Percentiles rank a stretch among this genome's conserved stretches.
Evolutionary conservation across 2,797 vertebrate species (phyloP).

Genomic region (Anguilla marmorata): DNA sequence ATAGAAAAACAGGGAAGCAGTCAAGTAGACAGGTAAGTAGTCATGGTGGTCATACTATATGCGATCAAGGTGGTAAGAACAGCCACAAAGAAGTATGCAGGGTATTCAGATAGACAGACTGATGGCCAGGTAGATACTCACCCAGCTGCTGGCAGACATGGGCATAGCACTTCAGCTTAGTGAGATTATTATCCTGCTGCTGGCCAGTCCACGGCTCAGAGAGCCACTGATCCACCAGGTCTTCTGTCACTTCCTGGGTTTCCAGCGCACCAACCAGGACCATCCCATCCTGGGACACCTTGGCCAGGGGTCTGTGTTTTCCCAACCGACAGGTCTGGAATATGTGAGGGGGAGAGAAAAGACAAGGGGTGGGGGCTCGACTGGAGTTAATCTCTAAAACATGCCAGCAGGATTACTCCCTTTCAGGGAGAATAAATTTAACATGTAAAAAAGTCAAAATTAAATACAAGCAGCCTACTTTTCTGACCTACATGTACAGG

Average conservation of each 20-base stretch:
- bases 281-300: conserved; percentile 88
- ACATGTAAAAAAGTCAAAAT: too few species aligned
- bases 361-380: background rate
- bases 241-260: conserved; percentile 79
- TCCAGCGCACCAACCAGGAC: conserved; percentile 83
- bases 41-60: background rate
- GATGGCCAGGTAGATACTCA: conserved; percentile 54
- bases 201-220: conserved; percentile 85
- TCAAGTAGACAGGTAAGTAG: background rate
- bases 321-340: conserved; percentile 90
- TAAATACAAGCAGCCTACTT: too few species aligned
- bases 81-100: background rate
- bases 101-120: background rate
- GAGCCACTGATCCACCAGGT: conserved; percentile 86
- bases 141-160: conserved; percentile 92
- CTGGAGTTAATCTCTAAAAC: background rate
- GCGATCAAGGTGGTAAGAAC: background rate
- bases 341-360: background rate
- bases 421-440: too few species aligned
- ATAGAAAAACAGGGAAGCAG: too few species aligned
- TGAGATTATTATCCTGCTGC: conserved; percentile 90
- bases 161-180: conserved; percentile 89
- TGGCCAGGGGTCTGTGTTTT: conserved; percentile 92
- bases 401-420: background rate
- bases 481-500: too few species aligned